These are phyloP conservation scores for Leptestheria dahalacensis DNA, from an alignment of 1,140 invertebrate genomes.

Conservation along the genomic window DNA sequence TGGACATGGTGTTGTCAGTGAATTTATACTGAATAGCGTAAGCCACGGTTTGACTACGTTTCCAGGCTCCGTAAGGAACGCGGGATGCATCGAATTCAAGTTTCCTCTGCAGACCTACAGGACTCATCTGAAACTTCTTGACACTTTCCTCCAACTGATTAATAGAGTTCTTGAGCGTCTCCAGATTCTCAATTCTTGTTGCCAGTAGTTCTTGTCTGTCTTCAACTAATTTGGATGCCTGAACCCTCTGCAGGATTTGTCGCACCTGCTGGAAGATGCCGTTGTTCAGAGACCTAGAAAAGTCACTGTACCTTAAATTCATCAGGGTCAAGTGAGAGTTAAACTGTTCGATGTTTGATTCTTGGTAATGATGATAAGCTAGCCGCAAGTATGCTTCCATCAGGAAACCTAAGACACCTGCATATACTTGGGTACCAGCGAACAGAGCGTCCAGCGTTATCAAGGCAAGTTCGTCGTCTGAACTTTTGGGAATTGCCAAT, in stretches of 20 bases:
- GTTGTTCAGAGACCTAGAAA: background rate
- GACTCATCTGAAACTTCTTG: background rate
- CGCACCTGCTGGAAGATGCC: background rate
- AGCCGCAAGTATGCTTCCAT: background rate
- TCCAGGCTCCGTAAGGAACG: background rate
- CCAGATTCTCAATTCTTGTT: background rate
- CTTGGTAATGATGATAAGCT: background rate
- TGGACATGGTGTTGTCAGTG: background rate
- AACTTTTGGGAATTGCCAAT: background rate
- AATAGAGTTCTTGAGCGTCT: background rate
- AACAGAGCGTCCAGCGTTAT: background rate
- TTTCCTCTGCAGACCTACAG: background rate
- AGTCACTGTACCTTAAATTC: background rate
- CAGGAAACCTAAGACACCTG: background rate
- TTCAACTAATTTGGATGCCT: no score
- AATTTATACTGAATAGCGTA: background rate
- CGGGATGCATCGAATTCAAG: background rate
- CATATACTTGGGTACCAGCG: background rate
- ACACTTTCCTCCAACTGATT: background rate
- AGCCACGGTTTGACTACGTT: background rate
- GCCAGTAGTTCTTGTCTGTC: background rate
- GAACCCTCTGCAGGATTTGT: no score
- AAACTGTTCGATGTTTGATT: background rate
- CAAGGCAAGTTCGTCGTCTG: background rate
- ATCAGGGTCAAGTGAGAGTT: background rate